Base-by-base conservation (phyloP, 2,888 invertebrate genomes). In the Crepidodera aurea region DNA sequence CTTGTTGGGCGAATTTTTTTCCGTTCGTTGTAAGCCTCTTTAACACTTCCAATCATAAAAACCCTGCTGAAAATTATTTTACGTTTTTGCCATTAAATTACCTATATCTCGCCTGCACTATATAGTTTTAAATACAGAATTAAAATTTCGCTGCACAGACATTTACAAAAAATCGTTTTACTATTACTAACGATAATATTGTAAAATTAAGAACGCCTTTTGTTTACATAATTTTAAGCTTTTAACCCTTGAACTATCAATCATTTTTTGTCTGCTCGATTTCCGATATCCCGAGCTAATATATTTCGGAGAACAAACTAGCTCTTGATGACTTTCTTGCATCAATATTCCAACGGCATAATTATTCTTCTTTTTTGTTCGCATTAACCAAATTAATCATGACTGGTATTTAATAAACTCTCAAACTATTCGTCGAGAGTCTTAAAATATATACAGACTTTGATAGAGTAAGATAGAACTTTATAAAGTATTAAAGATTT, bases 231-330 rank as follows among this genome's bases (percentile, higher is more conserved):
- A 15, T 10, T 12, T 10, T 7, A 1, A n/a, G 27, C 25, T 37
- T 39, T 57, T 39, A 25, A 25, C 2, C 12, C 6, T 12, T 1
- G 25, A 27, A 39, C 56, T 27, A 57, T 48, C 37, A 57, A 57
- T 57, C 56, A 57, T 39, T 57, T 48, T 48, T 57, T 34, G 10
- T 37, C 6, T n/a, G 48, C 48, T 56, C 13, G 18, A 48, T 57
- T 18, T 57, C 37, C 56, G 56, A 39, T 48, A 48, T 37, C 25
- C 27, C 12, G 27, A 60, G 50, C 19, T 60, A 60, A 53, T 60
- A 60, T 48, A 60, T 54, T 19, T 32, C 27, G 13, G 54, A 51
- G 53, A 60, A 65, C 62, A 62, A 65, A 63, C 55, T 51, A 55
- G 48, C 19, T 32, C 29, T 60, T 60, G 51, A 58, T 53, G 50